Conservation (phyloP, 2,113 vertebrate species). For the Gnathonemus echidnorhynchus region DNA sequence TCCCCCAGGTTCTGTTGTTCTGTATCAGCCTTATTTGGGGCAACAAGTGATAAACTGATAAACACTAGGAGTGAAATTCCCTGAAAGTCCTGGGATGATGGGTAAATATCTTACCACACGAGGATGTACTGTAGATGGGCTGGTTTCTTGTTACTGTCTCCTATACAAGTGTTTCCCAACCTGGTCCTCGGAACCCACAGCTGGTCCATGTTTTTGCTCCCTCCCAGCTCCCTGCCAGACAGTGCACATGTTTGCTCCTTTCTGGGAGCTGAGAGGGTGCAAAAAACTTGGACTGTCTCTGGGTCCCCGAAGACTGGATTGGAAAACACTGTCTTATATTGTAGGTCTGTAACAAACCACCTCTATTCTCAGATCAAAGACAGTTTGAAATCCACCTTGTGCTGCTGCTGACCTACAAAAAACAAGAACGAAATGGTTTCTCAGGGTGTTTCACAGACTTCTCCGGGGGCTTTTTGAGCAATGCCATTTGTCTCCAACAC, state of each 20-base stretch:
- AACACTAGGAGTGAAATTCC: not conserved
- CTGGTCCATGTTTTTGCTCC: not conserved
- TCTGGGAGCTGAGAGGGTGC: not conserved
- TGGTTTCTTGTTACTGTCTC: not conserved
- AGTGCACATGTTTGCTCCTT: not conserved
- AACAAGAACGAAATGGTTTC: slow-evolving; percentile 70
- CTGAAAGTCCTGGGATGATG: not conserved
- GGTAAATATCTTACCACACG: not conserved
- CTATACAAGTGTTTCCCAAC: not conserved
- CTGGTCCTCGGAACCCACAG: not conserved
- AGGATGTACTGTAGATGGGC: not conserved
- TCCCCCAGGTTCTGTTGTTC: slow-evolving; percentile 70
- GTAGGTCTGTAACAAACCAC: not conserved
- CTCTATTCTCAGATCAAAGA: not conserved
- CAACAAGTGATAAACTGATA: not conserved
- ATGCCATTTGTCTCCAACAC: slow-evolving; percentile 93
- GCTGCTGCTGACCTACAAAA: not conserved
- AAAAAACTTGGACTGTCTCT: not conserved
- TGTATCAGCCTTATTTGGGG: not conserved
- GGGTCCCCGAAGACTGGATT: not conserved
- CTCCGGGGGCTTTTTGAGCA: slow-evolving; percentile 98
- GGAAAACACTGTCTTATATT: not conserved
- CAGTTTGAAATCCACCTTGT: not conserved
- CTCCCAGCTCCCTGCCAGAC: not conserved
- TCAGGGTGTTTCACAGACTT: slow-evolving; percentile 97